Conservation (phyloP, 2,113 vertebrate species). For the Vombatus ursinus region DNA sequence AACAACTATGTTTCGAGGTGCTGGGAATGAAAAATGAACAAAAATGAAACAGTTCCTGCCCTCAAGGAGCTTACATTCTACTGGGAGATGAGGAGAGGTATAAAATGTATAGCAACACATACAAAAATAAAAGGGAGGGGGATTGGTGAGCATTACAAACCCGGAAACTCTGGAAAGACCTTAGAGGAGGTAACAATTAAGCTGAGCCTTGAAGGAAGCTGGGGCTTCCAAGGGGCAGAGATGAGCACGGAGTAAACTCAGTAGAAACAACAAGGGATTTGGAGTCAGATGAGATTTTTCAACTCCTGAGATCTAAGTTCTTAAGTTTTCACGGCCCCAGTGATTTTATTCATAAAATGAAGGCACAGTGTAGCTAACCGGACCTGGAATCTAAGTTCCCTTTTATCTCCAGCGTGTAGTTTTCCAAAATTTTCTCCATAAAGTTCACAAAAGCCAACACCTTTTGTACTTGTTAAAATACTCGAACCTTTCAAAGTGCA, state of each 20-base stretch:
- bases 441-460: not conserved
- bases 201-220: not conserved
- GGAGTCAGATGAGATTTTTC: not conserved
- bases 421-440: not conserved
- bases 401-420: not conserved
- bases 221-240: not conserved
- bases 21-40: not conserved
- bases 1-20: not conserved
- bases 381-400: not conserved
- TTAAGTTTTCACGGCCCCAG: constrained; percentile 6
- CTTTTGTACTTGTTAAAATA: not conserved
- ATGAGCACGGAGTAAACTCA: not conserved
- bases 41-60: not conserved
- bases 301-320: not conserved
- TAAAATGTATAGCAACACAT: not conserved
- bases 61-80: not conserved
- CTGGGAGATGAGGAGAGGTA: not conserved
- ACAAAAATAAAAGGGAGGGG: not conserved
- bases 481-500: not conserved
- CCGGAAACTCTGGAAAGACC: not conserved
- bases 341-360: constrained; percentile 33
- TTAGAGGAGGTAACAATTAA: not conserved
- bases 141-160: not conserved
- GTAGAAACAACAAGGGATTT: not conserved
- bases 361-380: too few species aligned